Percentiles rank a stretch among this genome's conserved stretches.
Conservation (phyloP, 2,888 invertebrate species). For the Bellardia bayeri region DNA sequence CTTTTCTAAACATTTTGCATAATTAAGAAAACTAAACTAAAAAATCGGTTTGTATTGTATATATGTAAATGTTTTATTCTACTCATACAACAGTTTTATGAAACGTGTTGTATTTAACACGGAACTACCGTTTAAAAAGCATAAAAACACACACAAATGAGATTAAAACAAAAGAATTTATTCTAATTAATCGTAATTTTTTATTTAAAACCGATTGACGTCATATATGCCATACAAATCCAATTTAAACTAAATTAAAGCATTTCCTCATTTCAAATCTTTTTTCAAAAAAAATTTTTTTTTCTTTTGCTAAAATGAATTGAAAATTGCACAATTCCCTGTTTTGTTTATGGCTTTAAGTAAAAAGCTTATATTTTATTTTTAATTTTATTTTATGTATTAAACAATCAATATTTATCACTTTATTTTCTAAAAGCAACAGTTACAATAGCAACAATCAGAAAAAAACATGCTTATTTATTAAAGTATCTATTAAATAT, state of each 20-base stretch:
- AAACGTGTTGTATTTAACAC: not conserved
- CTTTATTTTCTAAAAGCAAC: constrained; percentile 55
- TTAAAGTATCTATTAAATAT: constrained; percentile 53
- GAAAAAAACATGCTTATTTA: constrained; percentile 46
- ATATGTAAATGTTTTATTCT: not conserved
- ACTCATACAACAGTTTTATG: not conserved
- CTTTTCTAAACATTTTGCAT: too few species aligned
- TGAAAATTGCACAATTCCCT: constrained; percentile 35
- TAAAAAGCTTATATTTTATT: constrained; percentile 20
- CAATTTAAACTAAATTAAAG: not conserved
- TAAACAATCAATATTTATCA: constrained; percentile 70
- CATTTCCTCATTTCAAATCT: constrained; percentile 34
- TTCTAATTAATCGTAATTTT: not conserved
- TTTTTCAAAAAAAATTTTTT: not conserved
- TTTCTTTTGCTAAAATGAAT: not conserved
- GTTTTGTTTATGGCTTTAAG: constrained; percentile 27
- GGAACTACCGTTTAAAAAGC: not conserved
- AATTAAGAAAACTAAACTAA: too few species aligned
- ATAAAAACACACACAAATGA: not conserved
- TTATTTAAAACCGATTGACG: not conserved
- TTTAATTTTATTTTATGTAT: constrained; percentile 15
- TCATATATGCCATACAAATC: not conserved
- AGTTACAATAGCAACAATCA: constrained; percentile 43
- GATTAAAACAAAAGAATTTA: not conserved
- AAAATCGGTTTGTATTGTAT: too few species aligned